Evolutionary conservation across 35 echinoderm and acorn worm species (phyloP), one percentile per base, ranked within the genome.

Genomic region (Anneissia japonica): DNA sequence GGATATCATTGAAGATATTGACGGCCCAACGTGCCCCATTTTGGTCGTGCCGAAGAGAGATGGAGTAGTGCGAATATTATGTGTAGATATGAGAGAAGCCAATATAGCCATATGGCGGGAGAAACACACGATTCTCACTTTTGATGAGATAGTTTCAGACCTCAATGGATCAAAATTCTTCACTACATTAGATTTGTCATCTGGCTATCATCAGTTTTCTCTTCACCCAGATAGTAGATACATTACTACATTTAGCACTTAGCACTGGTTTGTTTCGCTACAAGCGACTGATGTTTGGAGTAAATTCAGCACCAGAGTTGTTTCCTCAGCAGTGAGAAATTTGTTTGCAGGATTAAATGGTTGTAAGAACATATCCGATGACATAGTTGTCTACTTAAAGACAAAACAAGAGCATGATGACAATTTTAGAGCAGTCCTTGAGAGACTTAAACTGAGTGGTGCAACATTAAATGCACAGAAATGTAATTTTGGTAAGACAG

Each of bases 261-360:
- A 87, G n/a, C 28, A 76, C 26, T 34, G 90, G 85, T 39, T 79
- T 92, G 55, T 92, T 88, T 36, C 26, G 41, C 2, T 87, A 92
- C 35, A 92, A 82, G 78, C 64, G 85, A 4, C 38, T 92, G 4
- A 92, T 87, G 90, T 87, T 92, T 39, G 90, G 85, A n/a, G 76
- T 92, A 4, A 92, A 72, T 36, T 84, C 80, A 26, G 90, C 84
- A 30, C 90, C 90, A 74, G 90, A 88, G 82, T 38, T 83, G 45
- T 82, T 88, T 31, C 6, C 84, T 77, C 72, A 41, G 75, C 12
- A 35, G 75, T 92, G 13, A 28, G 75, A 38, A 78, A 92, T 40
- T 46, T 92, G 39, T 39, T 87, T 28, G n/a, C 14, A 36, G 84
- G 43, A 4, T 83, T 85, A 45, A 72, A 92, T 9, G 85, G 90